A percentile compares a stretch with the other conserved stretches of the same genome.
Evolutionary conservation across 1,140 invertebrate genomes (phyloP).

Genomic region (Drosophila pallidifrons): DNA sequence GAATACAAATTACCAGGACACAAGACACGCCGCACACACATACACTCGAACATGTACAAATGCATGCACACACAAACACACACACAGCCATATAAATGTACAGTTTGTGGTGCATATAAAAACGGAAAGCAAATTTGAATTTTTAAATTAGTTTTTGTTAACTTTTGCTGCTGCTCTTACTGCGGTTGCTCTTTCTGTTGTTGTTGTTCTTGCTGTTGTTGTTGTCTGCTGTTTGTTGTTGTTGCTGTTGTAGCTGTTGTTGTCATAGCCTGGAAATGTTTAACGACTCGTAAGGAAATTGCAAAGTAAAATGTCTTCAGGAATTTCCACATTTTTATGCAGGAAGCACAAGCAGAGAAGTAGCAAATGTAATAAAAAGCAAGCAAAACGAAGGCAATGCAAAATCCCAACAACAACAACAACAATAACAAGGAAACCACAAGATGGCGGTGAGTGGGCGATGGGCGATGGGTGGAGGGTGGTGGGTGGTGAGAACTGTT

Average conservation of each 20-base stretch:
- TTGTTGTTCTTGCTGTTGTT: slow-evolving; percentile 13
- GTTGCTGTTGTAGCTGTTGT: slow-evolving; percentile 47
- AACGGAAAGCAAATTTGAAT: slow-evolving; percentile 83
- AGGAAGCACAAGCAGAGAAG: slow-evolving; percentile 56
- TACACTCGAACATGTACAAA: slow-evolving; percentile 10
- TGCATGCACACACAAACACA: slow-evolving; percentile 2
- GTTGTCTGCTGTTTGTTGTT: slow-evolving; percentile 30
- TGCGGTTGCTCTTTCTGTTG: slow-evolving; percentile 13
- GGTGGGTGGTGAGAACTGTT: neutral
- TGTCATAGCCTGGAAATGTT: slow-evolving; percentile 77
- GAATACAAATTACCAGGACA: slow-evolving; percentile 78
- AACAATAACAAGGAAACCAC: slow-evolving; percentile 53
- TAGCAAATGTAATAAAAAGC: slow-evolving; percentile 79
- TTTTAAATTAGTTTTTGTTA: slow-evolving; percentile 84
- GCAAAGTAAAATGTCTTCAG: slow-evolving; percentile 83
- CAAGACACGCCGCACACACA: slow-evolving; percentile 32
- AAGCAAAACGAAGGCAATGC: slow-evolving; percentile 53
- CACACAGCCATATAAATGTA: slow-evolving; percentile 72
- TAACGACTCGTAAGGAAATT: slow-evolving; percentile 84
- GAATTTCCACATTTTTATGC: slow-evolving; percentile 80
- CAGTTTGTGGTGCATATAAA: slow-evolving; percentile 81
- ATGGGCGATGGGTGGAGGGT: slow-evolving; percentile 14
- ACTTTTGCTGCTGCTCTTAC: slow-evolving; percentile 70
- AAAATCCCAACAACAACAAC: slow-evolving; percentile 36
- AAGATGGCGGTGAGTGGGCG: slow-evolving; percentile 63